A percentile compares a stretch with the other conserved stretches of the same genome.
phyloP scores from a whole-genome alignment of 2,888 invertebrate species.

The Anthoptus insignis region DNA sequence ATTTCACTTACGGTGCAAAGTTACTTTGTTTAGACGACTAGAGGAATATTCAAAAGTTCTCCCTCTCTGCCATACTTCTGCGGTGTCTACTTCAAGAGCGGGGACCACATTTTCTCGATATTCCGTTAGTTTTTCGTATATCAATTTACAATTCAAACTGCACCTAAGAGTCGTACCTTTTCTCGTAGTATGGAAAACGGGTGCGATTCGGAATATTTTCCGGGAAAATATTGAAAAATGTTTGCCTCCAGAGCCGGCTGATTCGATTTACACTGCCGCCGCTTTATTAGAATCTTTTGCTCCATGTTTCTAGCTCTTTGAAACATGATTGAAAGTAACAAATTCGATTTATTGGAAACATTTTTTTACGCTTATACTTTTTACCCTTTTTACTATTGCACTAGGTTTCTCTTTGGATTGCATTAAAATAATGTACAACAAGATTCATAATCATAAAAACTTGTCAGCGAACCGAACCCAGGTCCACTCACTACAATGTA shows the following conservation, averaged over 20 bases:
- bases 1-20: too few species aligned
- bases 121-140: slow-evolving; percentile 36
- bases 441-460: too few species aligned
- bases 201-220: slow-evolving; percentile 59
- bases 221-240: slow-evolving; percentile 68
- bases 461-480: too few species aligned
- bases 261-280: slow-evolving; percentile 67
- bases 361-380: too few species aligned
- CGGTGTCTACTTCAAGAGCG: background rate
- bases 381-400: too few species aligned
- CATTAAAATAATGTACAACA: too few species aligned
- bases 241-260: slow-evolving; percentile 66
- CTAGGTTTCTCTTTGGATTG: too few species aligned
- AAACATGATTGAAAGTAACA: slow-evolving; percentile 25
- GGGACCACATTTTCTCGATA: slow-evolving; percentile 13
- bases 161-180: slow-evolving; percentile 30
- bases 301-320: slow-evolving; percentile 19
- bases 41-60: background rate
- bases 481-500: too few species aligned
- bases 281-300: slow-evolving; percentile 47
- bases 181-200: slow-evolving; percentile 40
- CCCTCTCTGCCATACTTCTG: background rate
- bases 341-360: slow-evolving; percentile 4
- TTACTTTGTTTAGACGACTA: background rate
- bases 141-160: slow-evolving; percentile 38